A percentile compares a stretch with the other conserved stretches of the same genome.
Conservation (phyloP, 2,113 vertebrate species). For the Cyprinodon brontotheroides region DNA sequence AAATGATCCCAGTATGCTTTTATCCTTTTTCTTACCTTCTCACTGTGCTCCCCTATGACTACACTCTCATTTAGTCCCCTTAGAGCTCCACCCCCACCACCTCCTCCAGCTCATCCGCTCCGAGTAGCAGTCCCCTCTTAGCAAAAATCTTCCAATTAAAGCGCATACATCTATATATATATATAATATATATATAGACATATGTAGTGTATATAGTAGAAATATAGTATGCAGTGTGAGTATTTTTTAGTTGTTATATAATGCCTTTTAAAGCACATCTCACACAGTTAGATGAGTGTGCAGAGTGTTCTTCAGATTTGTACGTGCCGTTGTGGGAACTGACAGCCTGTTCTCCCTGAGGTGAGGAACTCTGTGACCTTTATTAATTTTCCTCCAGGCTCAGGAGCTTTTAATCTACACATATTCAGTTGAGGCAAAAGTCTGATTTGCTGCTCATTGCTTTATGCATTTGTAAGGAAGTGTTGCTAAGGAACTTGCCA, state of each 20-base stretch:
- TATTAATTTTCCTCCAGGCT: constrained; percentile 34
- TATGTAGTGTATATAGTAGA: neutral
- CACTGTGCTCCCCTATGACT: constrained; percentile 14
- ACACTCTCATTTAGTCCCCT: constrained; percentile 18
- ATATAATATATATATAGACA: neutral
- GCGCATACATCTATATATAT: neutral
- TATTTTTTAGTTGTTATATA: constrained; percentile 37
- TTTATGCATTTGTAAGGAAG: constrained; percentile 1
- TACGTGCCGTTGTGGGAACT: constrained; percentile 5
- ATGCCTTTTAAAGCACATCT: constrained; percentile 27
- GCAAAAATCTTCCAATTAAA: constrained; percentile 24
- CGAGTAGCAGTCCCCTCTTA: constrained; percentile 52
- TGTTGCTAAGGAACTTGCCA: neutral
- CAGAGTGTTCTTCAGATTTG: constrained; percentile 11
- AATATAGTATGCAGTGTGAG: neutral
- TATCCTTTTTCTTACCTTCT: constrained; percentile 23
- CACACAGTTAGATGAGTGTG: constrained; percentile 18
- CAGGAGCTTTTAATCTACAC: constrained; percentile 20
- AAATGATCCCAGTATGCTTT: constrained; percentile 32
- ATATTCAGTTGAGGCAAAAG: constrained; percentile 22
- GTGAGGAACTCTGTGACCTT: constrained; percentile 52
- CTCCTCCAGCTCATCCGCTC: constrained; percentile 35
- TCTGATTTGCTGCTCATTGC: constrained; percentile 33
- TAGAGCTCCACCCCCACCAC: constrained; percentile 1
- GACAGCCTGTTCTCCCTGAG: constrained; percentile 21